Evolutionary conservation across 2,888 invertebrate genomes (phyloP), one percentile per base, ranked within the genome.

Genomic region (Parapristionchus giblindavisi): DNA sequence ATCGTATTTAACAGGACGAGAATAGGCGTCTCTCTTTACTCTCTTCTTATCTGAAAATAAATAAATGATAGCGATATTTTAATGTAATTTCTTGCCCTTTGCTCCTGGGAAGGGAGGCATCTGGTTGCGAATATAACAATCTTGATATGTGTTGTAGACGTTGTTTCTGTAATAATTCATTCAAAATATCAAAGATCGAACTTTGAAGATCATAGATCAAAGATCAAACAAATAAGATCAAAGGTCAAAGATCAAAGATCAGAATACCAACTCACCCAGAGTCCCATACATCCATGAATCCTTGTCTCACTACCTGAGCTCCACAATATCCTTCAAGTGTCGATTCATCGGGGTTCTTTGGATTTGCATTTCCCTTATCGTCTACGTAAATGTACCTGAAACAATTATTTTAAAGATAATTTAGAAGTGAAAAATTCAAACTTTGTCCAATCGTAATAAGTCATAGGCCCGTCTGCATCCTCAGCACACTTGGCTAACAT

Each of bases 141-240:
- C 85, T 73, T 83, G 81, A 54, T 81, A 83, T 34, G 81, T 82
- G 77, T 84, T 84, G 80, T 85, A 85, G 29, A 84, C 81, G 70
- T 81, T 73, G 72, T 82, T 83, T 51, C 78, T 80, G 66, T 51
- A 79, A 73, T 27, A 52, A 11, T 48, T 21, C n/a, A 3, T 32
- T 60, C 32, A 40, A n/a, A 36, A 34, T 58, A 61, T 32, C 6
- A 29, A 21, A 38, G 36, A 34, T 36, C 3, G 34, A 51, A 51
- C 66, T 29, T 1, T 66, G 1, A 3, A 6, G 6, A n/a, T 8
- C n/a, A n/a, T 54, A n/a, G 54, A 14, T 65, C 29, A 17, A 65
- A 65, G 11, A 2, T 14, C 40, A 38, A n/a, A n/a, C n/a, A n/a
- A n/a, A n/a, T n/a, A 51, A 14, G 14, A n/a, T n/a, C 51, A 51